Evolutionary conservation across 2,113 vertebrate species (phyloP).

Genomic region (Dasyornis broadbenti): DNA sequence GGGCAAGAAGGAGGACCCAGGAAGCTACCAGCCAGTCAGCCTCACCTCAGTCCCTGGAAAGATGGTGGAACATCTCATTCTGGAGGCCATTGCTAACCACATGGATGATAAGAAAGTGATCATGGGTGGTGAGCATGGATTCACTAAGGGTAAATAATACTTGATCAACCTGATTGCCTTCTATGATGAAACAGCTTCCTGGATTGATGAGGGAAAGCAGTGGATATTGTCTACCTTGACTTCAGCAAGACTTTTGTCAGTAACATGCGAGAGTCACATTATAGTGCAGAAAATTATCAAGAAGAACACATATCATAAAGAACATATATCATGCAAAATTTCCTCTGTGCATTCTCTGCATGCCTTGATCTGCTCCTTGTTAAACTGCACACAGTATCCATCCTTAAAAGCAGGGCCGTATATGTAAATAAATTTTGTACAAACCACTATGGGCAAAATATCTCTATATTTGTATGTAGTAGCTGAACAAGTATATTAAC

Average conservation of each 20-base stretch:
- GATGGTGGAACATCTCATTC: not conserved
- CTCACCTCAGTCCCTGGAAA: not conserved
- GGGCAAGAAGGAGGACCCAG: not conserved
- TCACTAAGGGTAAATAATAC: not conserved
- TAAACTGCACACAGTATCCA: not conserved
- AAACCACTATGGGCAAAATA: not conserved
- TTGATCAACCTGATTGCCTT: not conserved
- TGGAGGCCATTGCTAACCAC: not conserved
- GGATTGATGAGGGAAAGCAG: not conserved
- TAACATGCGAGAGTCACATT: fast-evolving
- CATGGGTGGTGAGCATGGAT: not conserved
- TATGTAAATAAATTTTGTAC: not conserved
- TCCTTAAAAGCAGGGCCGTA: not conserved
- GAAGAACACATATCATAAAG: not conserved
- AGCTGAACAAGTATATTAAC: not conserved
- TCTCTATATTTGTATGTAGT: not conserved
- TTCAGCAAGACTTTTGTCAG: not conserved
- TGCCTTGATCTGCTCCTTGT: not conserved
- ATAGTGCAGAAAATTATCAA: not conserved
- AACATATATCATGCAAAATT: not conserved
- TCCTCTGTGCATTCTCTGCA: not conserved
- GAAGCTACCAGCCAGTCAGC: not conserved
- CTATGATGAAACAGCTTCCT: not conserved
- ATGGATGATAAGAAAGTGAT: not conserved
- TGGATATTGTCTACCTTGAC: not conserved